A percentile compares a stretch with the other conserved stretches of the same genome.
Evolutionary conservation across 2,888 invertebrate species (phyloP).

Genomic region (Nipponacmea schrenckii): DNA sequence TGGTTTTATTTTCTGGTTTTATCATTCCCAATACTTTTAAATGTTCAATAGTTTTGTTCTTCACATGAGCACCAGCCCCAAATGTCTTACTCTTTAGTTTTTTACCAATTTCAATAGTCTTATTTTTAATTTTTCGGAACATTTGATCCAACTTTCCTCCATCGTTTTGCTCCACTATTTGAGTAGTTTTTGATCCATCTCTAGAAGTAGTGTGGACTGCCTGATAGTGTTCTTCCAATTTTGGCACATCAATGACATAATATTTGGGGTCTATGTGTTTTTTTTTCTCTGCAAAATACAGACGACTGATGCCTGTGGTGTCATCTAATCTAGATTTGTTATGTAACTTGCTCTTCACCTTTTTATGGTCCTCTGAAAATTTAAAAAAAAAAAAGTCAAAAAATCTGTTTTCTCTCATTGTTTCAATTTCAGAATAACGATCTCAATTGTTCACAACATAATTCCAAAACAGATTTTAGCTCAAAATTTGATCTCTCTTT

Average conservation of each 20-base stretch:
- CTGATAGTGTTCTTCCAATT: background rate
- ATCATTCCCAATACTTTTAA: conserved; percentile 51
- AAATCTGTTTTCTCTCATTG: too few species aligned
- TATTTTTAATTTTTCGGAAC: conserved; percentile 26
- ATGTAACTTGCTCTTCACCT: too few species aligned
- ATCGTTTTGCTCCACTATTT: background rate
- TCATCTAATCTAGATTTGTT: too few species aligned
- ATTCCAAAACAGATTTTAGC: too few species aligned
- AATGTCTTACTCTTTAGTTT: conserved; percentile 49
- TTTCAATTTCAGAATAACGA: too few species aligned
- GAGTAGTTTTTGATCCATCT: background rate
- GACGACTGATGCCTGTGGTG: too few species aligned
- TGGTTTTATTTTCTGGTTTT: conserved; percentile 37
- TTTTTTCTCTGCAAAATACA: background rate
- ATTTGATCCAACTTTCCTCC: background rate
- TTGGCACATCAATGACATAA: background rate
- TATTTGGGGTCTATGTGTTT: background rate
- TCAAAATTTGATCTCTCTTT: too few species aligned
- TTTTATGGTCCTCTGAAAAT: too few species aligned
- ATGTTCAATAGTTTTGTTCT: conserved; percentile 58
- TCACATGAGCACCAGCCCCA: conserved; percentile 44
- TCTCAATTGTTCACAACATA: too few species aligned
- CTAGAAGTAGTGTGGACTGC: background rate
- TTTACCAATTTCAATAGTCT: conserved; percentile 42
- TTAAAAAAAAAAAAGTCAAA: too few species aligned